Conservation (phyloP, 2,113 vertebrate genomes). For the Carettochelys insculpta region DNA sequence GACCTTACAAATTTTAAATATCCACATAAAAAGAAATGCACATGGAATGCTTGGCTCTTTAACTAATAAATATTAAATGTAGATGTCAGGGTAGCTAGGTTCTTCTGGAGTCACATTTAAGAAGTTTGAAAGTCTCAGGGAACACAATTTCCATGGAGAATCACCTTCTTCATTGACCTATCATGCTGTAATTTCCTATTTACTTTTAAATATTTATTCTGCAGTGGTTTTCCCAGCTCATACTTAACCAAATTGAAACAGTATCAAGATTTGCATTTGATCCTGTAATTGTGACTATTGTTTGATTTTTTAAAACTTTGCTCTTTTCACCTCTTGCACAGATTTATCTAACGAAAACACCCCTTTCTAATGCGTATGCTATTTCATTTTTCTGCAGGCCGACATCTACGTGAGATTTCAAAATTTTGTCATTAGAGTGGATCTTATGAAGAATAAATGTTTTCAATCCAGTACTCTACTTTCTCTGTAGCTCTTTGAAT, state of each 20-base stretch:
- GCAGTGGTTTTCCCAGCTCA: neutral
- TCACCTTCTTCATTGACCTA: neutral
- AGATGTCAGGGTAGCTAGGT: neutral
- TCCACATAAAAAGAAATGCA: neutral
- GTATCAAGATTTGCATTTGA: neutral
- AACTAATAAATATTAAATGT: neutral
- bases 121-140: neutral
- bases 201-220: neutral
- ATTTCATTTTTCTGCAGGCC: neutral
- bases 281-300: neutral
- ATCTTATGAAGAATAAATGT: conserved; percentile 8
- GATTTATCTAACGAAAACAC: neutral
- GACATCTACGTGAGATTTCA: conserved; percentile 36
- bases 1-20: neutral
- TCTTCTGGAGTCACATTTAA: neutral
- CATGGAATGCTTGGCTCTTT: neutral
- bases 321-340: neutral
- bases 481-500: conserved; percentile 23
- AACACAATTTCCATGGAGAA: neutral
- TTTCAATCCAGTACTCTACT: neutral
- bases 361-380: neutral
- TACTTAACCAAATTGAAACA: neutral
- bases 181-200: neutral
- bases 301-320: neutral
- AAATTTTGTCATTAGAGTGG: conserved; percentile 22